Evolutionary conservation across 2,888 invertebrate genomes (phyloP).

Genomic region (Imbricaverruca yamaguchii): DNA sequence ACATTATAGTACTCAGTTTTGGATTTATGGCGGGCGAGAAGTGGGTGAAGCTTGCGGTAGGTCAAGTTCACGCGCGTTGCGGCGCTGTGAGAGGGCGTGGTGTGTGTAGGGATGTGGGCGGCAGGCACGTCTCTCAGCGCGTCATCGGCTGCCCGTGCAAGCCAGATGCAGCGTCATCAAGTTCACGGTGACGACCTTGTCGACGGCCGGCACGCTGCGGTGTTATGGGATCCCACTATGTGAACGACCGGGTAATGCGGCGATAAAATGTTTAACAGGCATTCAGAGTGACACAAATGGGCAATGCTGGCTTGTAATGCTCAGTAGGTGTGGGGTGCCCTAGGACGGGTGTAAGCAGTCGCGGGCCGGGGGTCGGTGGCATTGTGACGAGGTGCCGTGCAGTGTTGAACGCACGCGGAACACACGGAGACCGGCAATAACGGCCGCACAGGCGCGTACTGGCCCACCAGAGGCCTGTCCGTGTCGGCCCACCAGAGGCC

Average conservation of each 20-base stretch:
- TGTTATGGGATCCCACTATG: background rate
- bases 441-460: too few relatives aligned
- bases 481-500: too few relatives aligned
- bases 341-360: background rate
- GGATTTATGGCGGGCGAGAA: conserved; percentile 6
- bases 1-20: conserved; percentile 21
- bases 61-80: conserved; percentile 29
- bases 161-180: conserved; percentile 34
- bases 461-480: too few relatives aligned
- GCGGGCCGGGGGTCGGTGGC: background rate
- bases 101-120: too few relatives aligned
- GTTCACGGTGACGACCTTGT: conserved; percentile 41
- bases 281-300: conserved; percentile 13
- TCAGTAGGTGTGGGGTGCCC: background rate
- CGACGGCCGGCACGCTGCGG: conserved; percentile 36
- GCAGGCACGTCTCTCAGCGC: conserved; percentile 37
- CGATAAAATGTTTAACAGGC: conserved; percentile 5
- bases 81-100: conserved; percentile 24
- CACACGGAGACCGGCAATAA: too few relatives aligned
- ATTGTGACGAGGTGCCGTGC: background rate
- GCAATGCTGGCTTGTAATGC: background rate
- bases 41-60: conserved; percentile 21
- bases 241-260: conserved; percentile 4
- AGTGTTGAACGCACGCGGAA: background rate
- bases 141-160: conserved; percentile 34